A percentile compares a stretch with the other conserved stretches of the same genome.
Evolutionary conservation across 1,140 invertebrate species (phyloP).

Genomic region (Laupala kohalensis): DNA sequence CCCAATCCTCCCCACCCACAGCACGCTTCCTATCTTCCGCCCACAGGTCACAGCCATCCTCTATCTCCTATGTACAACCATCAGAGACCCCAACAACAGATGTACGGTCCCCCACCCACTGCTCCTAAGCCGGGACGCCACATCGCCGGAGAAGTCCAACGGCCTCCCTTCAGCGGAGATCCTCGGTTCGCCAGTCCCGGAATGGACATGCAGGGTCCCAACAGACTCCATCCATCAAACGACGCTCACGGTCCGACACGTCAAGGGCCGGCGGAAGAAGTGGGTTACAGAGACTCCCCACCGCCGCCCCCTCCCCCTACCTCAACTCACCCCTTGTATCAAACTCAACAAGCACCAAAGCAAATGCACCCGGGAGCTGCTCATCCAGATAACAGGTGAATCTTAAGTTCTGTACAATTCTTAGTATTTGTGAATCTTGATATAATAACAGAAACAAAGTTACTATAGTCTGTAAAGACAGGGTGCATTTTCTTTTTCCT

Average conservation of each 20-base stretch:
- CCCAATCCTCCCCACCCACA: background rate
- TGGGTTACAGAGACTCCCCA: slow-evolving; percentile 36
- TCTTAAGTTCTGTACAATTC: too few relatives aligned
- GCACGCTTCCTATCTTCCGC: background rate
- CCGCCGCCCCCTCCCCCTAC: slow-evolving; percentile 53
- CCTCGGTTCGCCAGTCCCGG: background rate
- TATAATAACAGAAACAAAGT: too few relatives aligned
- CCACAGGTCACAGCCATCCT: slow-evolving; percentile 12
- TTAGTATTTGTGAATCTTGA: too few relatives aligned
- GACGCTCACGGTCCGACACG: background rate
- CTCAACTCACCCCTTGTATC: slow-evolving; percentile 56
- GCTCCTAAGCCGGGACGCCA: slow-evolving; percentile 18
- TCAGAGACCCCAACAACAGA: background rate
- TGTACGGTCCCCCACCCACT: slow-evolving; percentile 15
- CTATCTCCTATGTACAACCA: slow-evolving; percentile 3
- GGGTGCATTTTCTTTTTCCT: too few relatives aligned
- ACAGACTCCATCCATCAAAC: background rate
- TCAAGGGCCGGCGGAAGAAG: slow-evolving; percentile 19
- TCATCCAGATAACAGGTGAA: background rate
- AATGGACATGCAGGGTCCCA: background rate
- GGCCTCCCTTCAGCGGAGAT: background rate
- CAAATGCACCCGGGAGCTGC: background rate
- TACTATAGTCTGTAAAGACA: too few relatives aligned
- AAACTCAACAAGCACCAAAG: slow-evolving; percentile 3
- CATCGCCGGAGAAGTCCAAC: background rate